Percentiles rank a stretch among this genome's conserved stretches.
phyloP scores from a whole-genome alignment of 2,888 invertebrate species.

The Eupithecia subumbrata region DNA sequence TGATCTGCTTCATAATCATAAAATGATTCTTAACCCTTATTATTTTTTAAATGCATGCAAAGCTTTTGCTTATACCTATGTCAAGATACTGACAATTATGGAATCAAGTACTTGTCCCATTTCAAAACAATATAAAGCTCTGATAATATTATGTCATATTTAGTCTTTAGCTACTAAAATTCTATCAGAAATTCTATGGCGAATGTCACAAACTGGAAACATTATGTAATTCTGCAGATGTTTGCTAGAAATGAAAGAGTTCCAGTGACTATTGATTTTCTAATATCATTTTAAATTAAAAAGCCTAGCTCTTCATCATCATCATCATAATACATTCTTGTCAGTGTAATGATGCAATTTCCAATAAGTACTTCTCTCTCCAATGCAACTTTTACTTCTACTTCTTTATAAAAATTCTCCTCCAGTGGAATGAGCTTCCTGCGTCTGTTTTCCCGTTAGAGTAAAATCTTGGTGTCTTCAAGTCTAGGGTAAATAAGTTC shows the following conservation, averaged over 20 bases:
- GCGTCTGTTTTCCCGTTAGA: too few species aligned
- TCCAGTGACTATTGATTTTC: neutral
- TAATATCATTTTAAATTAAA: too few species aligned
- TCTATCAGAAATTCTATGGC: neutral
- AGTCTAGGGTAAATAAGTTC: too few species aligned
- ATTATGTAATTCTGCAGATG: slow-evolving; percentile 13
- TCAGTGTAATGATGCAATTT: too few species aligned
- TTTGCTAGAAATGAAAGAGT: neutral
- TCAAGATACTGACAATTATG: neutral
- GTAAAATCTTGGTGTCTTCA: too few species aligned
- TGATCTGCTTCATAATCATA: neutral
- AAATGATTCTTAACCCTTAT: neutral
- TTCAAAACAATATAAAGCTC: neutral
- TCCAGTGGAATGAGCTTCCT: too few species aligned
- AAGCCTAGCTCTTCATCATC: too few species aligned
- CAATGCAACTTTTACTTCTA: too few species aligned
- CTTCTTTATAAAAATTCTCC: too few species aligned
- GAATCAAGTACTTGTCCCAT: neutral
- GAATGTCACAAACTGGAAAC: neutral
- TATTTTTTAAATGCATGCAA: neutral
- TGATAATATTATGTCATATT: neutral
- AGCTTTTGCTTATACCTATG: neutral
- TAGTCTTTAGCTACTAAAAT: neutral
- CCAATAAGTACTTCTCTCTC: too few species aligned
- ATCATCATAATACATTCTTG: too few species aligned